Percentiles rank a stretch among this genome's conserved stretches.
These are phyloP conservation scores for Helicoverpa assulta DNA, from an alignment of 2,888 invertebrate genomes.

Conservation along the genomic window DNA sequence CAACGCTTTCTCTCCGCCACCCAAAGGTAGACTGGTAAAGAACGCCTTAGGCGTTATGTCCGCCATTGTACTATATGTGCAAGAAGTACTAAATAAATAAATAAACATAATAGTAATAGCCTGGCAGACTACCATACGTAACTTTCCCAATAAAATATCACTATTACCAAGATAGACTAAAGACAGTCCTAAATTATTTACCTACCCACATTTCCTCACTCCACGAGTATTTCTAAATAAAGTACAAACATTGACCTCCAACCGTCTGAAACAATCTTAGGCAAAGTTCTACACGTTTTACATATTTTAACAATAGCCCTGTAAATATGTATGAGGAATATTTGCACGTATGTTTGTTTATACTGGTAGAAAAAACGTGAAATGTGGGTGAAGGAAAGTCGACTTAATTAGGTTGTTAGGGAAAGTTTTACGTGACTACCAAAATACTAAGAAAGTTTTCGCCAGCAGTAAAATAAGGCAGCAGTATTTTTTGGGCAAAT, in stretches of 20 bases:
- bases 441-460: not conserved
- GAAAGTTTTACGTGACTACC: not conserved
- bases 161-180: not conserved
- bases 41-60: too few species aligned
- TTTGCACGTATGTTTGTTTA: conserved; percentile 23
- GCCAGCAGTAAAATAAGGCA: too few species aligned
- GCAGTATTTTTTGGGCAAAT: too few species aligned
- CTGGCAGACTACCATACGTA: too few species aligned
- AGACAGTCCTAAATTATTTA: conserved; percentile 11
- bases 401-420: not conserved
- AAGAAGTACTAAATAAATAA: too few species aligned
- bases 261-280: conserved; percentile 5
- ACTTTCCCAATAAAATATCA: too few species aligned
- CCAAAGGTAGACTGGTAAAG: too few species aligned
- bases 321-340: conserved; percentile 23
- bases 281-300: conserved; percentile 32
- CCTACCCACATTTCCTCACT: conserved; percentile 10
- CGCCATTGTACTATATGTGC: too few species aligned
- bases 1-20: too few species aligned
- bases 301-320: conserved; percentile 33
- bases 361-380: not conserved
- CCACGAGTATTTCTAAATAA: conserved; percentile 33
- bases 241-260: conserved; percentile 26
- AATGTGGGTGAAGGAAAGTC: not conserved
- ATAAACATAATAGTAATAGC: too few species aligned